Base-by-base conservation (phyloP, 2,888 invertebrate species). In the Coelinius sp. region DNA sequence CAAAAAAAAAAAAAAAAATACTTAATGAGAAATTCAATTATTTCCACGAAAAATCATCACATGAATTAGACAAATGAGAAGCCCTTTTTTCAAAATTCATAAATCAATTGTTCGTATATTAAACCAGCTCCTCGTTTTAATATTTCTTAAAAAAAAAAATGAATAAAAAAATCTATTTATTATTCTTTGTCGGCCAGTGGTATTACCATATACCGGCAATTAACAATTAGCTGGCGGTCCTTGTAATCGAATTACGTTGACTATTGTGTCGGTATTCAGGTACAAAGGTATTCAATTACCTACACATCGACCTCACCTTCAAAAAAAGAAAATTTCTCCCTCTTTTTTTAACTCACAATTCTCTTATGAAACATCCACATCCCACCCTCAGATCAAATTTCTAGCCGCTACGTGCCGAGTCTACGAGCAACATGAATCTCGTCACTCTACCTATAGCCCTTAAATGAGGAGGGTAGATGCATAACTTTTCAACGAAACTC, bases 201-300 rank as follows among this genome's bases (percentile, higher is more conserved):
- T 27, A 59, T 67, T 71, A 68, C 67, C 78, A 81, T 81, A 81
- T 41, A 63, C 82, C 84, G 83, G 85, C 86, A 87, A 87, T 87
- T 87, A 86, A 86, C 86, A 87, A 87, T 87, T 87, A 87, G 85
- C 86, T 80, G 86, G 87, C 87, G 87, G 87, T 86, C 83, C 87
- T 86, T 87, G 87, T 87, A 87, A 87, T 87, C 87, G 85, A 87
- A 87, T 87, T 87, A 87, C 87, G 82, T 71, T 76, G 80, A 73
- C 82, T 77, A 86, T 86, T 87, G 87, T 87, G 87, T 86, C 87
- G 87, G 87, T 80, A 49, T 76, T 79, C 85, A 83, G 85, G 86
- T 85, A 86, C 86, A 87, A 84, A 84, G 85, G 85, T 87, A 87
- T 87, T 86, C 82, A 84, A 76, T 87, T 86, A 83, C 86, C 73